A percentile compares a stretch with the other conserved stretches of the same genome.
These are phyloP conservation scores for Phrynocephalus forsythii DNA, from an alignment of 2,797 vertebrate species.

Conservation along the genomic window DNA sequence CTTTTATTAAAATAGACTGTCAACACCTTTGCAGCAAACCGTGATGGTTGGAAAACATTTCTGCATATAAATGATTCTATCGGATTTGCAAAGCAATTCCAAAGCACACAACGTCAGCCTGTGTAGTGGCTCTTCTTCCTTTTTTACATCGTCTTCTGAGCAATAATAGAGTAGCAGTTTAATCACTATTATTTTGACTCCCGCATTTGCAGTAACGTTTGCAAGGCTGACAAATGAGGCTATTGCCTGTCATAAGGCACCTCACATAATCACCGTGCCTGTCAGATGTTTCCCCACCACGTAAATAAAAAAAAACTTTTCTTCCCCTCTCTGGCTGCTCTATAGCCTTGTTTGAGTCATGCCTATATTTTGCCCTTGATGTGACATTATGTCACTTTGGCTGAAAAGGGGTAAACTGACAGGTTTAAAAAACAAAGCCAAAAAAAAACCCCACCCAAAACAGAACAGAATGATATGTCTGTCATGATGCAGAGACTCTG, in stretches of 20 bases:
- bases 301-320: constrained; percentile 42
- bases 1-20: no score
- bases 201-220: constrained; percentile 65
- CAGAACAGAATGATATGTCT: constrained; percentile 69
- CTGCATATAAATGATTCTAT: not conserved
- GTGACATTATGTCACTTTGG: constrained; percentile 65
- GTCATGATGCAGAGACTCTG: constrained; percentile 70
- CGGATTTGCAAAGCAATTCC: constrained; percentile 52
- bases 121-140: constrained; percentile 56
- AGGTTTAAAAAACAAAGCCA: constrained; percentile 42
- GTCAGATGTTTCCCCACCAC: constrained; percentile 65
- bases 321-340: constrained; percentile 34
- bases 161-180: constrained; percentile 53
- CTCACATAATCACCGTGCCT: constrained; percentile 72
- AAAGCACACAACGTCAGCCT: constrained; percentile 60
- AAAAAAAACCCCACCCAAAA: constrained; percentile 44
- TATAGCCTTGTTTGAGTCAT: constrained; percentile 50
- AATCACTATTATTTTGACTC: constrained; percentile 74
- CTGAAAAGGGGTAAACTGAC: constrained; percentile 69
- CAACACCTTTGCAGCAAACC: constrained; percentile 24
- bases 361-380: constrained; percentile 64
- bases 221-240: constrained; percentile 69
- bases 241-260: constrained; percentile 68
- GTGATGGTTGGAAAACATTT: constrained; percentile 42
- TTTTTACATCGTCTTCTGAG: constrained; percentile 54